Conservation (phyloP, 1,140 invertebrate species). For the Druon quercuslanigerum region DNA sequence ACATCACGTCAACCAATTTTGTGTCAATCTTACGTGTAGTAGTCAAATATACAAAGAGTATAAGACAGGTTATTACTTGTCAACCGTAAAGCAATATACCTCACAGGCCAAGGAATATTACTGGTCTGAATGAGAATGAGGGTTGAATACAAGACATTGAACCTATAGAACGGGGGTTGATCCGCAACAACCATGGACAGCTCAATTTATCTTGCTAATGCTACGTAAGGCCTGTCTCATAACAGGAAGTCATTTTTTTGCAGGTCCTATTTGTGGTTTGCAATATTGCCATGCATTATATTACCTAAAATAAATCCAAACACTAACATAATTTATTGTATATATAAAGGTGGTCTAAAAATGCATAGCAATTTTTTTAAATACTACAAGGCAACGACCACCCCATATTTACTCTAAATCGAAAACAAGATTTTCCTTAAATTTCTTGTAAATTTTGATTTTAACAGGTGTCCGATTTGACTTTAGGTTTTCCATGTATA, state of each 20-base stretch:
- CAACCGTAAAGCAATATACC: constrained; percentile 5
- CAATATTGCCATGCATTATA: too few species aligned
- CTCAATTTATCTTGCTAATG: constrained; percentile 24
- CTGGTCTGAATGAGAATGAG: constrained; percentile 22
- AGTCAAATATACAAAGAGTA: constrained; percentile 23
- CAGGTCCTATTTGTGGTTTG: too few species aligned
- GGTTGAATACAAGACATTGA: constrained; percentile 22
- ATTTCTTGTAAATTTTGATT: too few species aligned
- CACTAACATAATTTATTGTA: too few species aligned
- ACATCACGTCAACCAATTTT: background rate
- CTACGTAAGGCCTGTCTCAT: background rate
- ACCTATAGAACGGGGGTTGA: constrained; percentile 25
- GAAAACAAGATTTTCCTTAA: too few species aligned
- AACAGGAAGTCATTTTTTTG: background rate
- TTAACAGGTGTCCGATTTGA: too few species aligned
- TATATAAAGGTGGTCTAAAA: too few species aligned
- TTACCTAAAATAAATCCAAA: too few species aligned
- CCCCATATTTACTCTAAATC: too few species aligned
- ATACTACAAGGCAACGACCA: too few species aligned
- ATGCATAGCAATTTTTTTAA: too few species aligned
- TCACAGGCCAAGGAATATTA: constrained; percentile 7
- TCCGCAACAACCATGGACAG: constrained; percentile 2
- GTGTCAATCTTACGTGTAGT: background rate
- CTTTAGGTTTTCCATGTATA: too few species aligned
- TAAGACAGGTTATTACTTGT: constrained; percentile 20